Evolutionary conservation across 1,140 invertebrate species (phyloP).

Genomic region (Papilio machaon): DNA sequence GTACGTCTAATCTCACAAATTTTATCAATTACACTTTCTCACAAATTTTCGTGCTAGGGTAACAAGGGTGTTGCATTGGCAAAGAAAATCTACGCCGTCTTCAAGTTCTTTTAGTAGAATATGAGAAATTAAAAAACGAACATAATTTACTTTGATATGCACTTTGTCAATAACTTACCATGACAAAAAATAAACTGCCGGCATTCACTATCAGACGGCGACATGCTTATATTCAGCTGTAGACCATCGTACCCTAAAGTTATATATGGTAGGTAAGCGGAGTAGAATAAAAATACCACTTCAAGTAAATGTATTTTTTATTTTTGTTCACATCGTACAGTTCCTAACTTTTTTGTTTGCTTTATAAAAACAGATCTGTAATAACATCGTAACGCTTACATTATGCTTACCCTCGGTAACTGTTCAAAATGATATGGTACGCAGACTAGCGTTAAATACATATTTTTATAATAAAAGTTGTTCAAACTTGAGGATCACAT

Average conservation of each 20-base stretch:
- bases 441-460: slow-evolving; percentile 35
- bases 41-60: no score
- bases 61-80: no score
- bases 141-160: no score
- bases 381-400: slow-evolving; percentile 77
- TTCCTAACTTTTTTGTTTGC: slow-evolving; percentile 73
- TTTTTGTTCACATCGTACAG: slow-evolving; percentile 79
- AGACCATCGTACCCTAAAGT: not conserved
- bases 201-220: no score
- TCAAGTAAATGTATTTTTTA: slow-evolving; percentile 78
- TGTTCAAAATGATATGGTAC: slow-evolving; percentile 77
- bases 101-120: no score
- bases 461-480: slow-evolving; percentile 27
- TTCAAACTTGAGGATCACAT: not conserved
- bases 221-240: not conserved
- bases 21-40: no score
- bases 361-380: slow-evolving; percentile 80
- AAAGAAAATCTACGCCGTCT: no score
- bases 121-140: no score
- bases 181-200: not conserved
- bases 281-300: slow-evolving; percentile 46
- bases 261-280: not conserved
- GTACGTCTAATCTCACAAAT: no score
- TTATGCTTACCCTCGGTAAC: slow-evolving; percentile 64
- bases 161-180: not conserved